Percentiles rank a stretch among this genome's conserved stretches.
phyloP scores from a whole-genome alignment of 2,888 invertebrate species.

The Tuberolachnus salignus region DNA sequence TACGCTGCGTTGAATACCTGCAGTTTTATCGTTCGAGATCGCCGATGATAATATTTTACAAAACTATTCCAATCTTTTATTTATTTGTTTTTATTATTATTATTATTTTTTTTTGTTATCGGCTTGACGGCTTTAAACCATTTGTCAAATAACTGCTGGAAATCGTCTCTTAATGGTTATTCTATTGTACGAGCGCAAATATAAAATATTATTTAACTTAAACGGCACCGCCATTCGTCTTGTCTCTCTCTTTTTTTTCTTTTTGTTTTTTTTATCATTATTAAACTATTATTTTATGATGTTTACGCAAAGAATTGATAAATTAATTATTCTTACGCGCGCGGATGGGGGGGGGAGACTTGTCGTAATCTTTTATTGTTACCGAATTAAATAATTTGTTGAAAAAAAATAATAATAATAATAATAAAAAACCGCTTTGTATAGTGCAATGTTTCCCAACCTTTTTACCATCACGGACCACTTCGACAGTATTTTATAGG shows the following conservation, averaged over 20 bases:
- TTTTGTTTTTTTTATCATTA: not conserved
- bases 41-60: not conserved
- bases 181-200: not conserved
- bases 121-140: not conserved
- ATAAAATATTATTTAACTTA: not conserved
- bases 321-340: not conserved
- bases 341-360: too few relatives aligned
- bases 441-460: too few relatives aligned
- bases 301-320: not conserved
- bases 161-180: not conserved
- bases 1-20: not conserved
- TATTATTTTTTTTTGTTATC: not conserved
- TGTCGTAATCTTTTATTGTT: too few relatives aligned
- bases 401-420: too few relatives aligned
- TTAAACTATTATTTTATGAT: not conserved
- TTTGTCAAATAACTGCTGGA: constrained; percentile 12
- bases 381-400: too few relatives aligned
- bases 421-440: too few relatives aligned
- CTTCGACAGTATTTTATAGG: too few relatives aligned
- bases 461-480: too few relatives aligned
- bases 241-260: not conserved
- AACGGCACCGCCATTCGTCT: not conserved
- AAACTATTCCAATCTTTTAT: not conserved
- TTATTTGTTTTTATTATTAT: too few relatives aligned
- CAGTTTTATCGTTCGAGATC: not conserved